Evolutionary conservation across 1,140 invertebrate genomes (phyloP).

Genomic region (Drosophila sechellia): DNA sequence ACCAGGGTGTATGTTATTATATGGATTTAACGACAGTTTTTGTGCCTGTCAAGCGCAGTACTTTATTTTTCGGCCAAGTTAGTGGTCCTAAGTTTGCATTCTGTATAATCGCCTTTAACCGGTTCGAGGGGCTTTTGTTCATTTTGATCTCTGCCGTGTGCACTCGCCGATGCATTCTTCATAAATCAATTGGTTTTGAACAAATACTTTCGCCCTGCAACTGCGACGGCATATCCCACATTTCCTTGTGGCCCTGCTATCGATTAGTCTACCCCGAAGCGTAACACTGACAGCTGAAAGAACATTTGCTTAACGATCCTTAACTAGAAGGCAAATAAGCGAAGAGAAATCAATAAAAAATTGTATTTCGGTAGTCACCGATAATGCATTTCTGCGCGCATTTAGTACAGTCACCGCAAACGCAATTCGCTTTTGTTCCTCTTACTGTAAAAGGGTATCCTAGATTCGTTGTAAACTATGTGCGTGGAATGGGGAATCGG

Average conservation of each 20-base stretch:
- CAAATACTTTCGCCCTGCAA: conserved; percentile 39
- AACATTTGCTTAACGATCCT: neutral
- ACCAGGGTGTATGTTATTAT: conserved; percentile 1
- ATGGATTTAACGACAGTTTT: conserved; percentile 37
- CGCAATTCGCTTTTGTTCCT: neutral
- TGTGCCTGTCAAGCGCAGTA: conserved; percentile 31
- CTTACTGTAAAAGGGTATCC: too few species aligned
- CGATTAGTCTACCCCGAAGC: conserved; percentile 37
- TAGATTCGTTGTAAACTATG: too few species aligned
- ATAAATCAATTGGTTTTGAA: conserved; percentile 65
- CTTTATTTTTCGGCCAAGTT: conserved; percentile 55
- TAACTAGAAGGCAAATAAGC: neutral
- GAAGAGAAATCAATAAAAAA: conserved; percentile 3
- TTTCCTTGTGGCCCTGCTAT: conserved; percentile 28
- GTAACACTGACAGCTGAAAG: conserved; percentile 16
- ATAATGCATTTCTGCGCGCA: neutral
- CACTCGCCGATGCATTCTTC: conserved; percentile 32
- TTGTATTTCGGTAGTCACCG: neutral
- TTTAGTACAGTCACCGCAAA: neutral
- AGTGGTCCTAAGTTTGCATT: neutral
- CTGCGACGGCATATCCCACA: conserved; percentile 17
- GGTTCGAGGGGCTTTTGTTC: conserved; percentile 51
- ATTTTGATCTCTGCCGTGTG: conserved; percentile 21
- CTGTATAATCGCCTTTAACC: conserved; percentile 47
- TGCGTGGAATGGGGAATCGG: too few species aligned